Percentiles rank a stretch among this genome's conserved stretches.
These are phyloP conservation scores for Ochropleura plecta DNA, from an alignment of 2,888 invertebrate genomes.

Conservation along the genomic window DNA sequence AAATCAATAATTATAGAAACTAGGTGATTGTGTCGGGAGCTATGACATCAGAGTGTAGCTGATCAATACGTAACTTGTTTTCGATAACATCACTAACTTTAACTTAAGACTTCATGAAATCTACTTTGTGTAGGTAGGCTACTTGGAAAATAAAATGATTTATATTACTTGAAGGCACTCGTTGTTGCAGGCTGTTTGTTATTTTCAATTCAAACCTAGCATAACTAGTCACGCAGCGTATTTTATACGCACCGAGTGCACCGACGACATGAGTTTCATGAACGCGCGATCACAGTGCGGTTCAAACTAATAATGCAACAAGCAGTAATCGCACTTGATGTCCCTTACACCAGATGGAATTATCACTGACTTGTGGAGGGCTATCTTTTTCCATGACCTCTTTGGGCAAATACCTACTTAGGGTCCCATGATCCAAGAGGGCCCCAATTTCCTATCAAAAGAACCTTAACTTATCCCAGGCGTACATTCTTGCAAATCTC, in stretches of 20 bases:
- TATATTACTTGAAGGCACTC: not conserved
- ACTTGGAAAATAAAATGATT: not conserved
- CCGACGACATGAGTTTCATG: not conserved
- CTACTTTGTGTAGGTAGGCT: not conserved
- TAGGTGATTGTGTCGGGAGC: slow-evolving; percentile 51
- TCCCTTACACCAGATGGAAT: too few relatives aligned
- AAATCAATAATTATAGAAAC: slow-evolving; percentile 51
- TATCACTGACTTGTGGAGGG: too few relatives aligned
- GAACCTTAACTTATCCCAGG: too few relatives aligned
- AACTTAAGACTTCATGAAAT: slow-evolving; percentile 1
- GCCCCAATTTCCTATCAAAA: too few relatives aligned
- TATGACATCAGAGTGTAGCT: slow-evolving; percentile 38
- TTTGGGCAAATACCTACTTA: too few relatives aligned
- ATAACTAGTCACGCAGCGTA: not conserved
- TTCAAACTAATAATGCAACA: too few relatives aligned
- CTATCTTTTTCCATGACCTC: too few relatives aligned
- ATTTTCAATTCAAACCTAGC: not conserved
- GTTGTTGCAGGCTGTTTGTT: not conserved
- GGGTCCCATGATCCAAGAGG: too few relatives aligned
- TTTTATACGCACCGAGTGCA: too few relatives aligned
- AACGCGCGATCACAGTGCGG: not conserved
- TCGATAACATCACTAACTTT: slow-evolving; percentile 3
- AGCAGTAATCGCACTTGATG: too few relatives aligned
- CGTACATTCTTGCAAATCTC: too few relatives aligned
- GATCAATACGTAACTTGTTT: slow-evolving; percentile 5